Percentiles rank a stretch among this genome's conserved stretches.
These are phyloP conservation scores for Hydrolagus affinis DNA, from an alignment of 2,113 vertebrate species.

Conservation along the genomic window DNA sequence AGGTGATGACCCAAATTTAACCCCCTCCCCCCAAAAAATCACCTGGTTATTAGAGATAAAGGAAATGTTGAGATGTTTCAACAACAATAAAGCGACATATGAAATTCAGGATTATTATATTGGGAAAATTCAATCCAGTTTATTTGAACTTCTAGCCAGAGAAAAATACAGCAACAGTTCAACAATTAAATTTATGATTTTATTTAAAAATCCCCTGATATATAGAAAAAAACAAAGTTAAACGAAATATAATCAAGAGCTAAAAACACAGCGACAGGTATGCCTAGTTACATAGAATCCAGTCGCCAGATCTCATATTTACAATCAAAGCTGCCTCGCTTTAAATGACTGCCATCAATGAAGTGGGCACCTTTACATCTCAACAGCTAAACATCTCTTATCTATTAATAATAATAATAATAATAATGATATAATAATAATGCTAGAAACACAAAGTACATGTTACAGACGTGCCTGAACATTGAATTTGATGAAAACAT, in stretches of 20 bases:
- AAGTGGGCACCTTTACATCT: slow-evolving; percentile 26
- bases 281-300: slow-evolving; percentile 18
- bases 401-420: not conserved
- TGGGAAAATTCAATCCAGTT: no score
- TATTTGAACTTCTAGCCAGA: not conserved
- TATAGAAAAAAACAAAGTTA: slow-evolving; percentile 39
- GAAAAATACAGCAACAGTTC: not conserved
- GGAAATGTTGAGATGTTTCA: no score
- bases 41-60: no score
- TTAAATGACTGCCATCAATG: not conserved
- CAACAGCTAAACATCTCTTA: slow-evolving; percentile 27
- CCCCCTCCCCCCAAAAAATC: no score
- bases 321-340: slow-evolving; percentile 4
- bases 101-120: no score
- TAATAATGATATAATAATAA: slow-evolving; percentile 27
- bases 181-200: slow-evolving; percentile 35
- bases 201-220: slow-evolving; percentile 47
- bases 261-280: slow-evolving; percentile 38
- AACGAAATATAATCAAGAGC: slow-evolving; percentile 28
- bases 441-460: slow-evolving; percentile 49
- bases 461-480: slow-evolving; percentile 48
- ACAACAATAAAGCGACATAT: no score
- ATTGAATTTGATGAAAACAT: slow-evolving; percentile 49
- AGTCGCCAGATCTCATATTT: slow-evolving; percentile 2
- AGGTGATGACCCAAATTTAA: no score